Evolutionary conservation across 2,888 invertebrate genomes (phyloP), one percentile per base, ranked within the genome.

Genomic region (Euzophera pinguis): DNA sequence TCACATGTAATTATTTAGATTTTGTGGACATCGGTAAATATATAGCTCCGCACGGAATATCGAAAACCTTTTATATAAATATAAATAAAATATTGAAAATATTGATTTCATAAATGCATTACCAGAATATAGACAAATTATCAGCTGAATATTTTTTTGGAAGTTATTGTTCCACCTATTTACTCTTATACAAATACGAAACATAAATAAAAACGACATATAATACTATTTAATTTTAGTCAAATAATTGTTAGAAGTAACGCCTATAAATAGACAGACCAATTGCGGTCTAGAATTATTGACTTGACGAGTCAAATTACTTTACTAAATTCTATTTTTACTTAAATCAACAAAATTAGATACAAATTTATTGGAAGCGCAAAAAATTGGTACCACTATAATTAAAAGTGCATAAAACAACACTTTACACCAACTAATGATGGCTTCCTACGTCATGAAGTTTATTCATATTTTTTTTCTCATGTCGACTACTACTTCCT

Each of bases 71-170:
- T 65, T 69, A 61, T 64, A 58, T 71, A 69, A 67, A 71, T 53
- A 73, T 67, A 68, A 38, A 43, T 56, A 60, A 63, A 69, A 55
- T 64, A 70, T 63, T 69, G 3, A 9, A 10, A 32, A 32, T 32
- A 32, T 32, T 32, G 10, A 32, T 32, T 32, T 60, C 60, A 68
- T 69, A 71, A 69, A 73, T 61, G 70, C 65, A 64, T 70, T 78
- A 78, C 70, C 69, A 78, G 77, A 77, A 76, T 76, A 78, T 73
- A 57, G 59, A 32, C 5, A 1, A 4, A 73, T 64, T 65, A 55
- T 62, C 59, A 69, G 61, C 71, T 66, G 59, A 69, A 73, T 73
- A 75, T 22, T 3, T 22, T 3, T 22, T 22, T 22, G 3, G 22
- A 22, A 3, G 22, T 22, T 22, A 22, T 22, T 22, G 22, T 22